Evolutionary conservation across 2,113 vertebrate species (phyloP), one percentile per base, ranked within the genome.

Genomic region (Clarias batrachus): DNA sequence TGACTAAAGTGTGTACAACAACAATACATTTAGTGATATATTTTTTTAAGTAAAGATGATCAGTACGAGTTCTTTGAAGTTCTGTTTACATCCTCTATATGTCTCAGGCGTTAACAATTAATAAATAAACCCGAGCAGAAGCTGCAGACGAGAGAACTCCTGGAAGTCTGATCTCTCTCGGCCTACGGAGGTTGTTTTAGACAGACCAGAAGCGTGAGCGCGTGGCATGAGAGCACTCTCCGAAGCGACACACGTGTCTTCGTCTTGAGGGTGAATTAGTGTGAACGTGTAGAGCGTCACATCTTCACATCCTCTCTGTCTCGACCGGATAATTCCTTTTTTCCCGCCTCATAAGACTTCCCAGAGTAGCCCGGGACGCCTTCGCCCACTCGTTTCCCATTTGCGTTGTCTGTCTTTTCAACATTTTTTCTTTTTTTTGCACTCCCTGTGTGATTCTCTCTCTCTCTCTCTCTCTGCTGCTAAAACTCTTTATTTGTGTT

Each of bases 401-500:
- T 10, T 59, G 52, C 54, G 59, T 54, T 8, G 4, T 37, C 70
- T 83, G 30, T 30, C 10, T 82, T 54, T 48, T 88, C 65, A 73
- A 81, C 79, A 68, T 23, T 57, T 54, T 11, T 48, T 48, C 0
- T 48, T 48, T 48, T 48, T 48, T 48, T 48, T 48, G 41, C 41
- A 48, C 41, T 48, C 6, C 48, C 48, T 48, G 48, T 48, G 48
- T 48, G 48, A 48, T 12, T 14, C 12, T 1, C 7, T 56, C 30
- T 17, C 56, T n/a, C 54, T 14, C 12, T 0, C 8, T 57, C 30
- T 48, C 56, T 11, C 6, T 17, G 57, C n/a, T 57, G 8, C 12
- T 41, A 37, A 37, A 27, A 73, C 59, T 56, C 73, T 90, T 85
- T 87, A 87, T 92, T 89, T 91, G 54, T 90, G 76, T 82, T 48